Conservation (phyloP, 2,113 vertebrate genomes). For the Pogona vitticeps region DNA sequence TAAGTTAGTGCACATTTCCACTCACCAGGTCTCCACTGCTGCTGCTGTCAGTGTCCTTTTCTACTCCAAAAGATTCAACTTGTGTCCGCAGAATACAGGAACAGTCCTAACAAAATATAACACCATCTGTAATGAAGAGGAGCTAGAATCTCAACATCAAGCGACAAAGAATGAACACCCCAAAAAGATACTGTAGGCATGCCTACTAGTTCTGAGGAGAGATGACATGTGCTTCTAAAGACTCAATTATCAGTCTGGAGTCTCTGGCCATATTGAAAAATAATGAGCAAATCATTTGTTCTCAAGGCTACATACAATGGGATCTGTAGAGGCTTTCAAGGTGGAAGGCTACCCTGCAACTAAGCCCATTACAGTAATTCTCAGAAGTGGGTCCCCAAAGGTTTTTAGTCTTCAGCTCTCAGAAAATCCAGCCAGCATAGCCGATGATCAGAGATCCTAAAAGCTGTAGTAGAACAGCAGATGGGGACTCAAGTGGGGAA, state of each 20-base stretch:
- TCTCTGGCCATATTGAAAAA: not conserved
- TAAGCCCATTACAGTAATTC: not conserved
- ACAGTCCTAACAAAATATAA: slow-evolving; percentile 85
- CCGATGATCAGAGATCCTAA: not conserved
- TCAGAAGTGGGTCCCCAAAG: not conserved
- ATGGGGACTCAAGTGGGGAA: not conserved
- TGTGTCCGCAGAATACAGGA: slow-evolving; percentile 93
- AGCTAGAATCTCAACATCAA: not conserved
- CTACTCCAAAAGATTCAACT: slow-evolving; percentile 89
- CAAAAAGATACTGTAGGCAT: not conserved
- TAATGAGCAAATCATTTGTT: not conserved
- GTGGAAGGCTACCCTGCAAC: not conserved
- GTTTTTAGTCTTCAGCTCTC: not conserved
- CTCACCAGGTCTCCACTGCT: slow-evolving; percentile 88
- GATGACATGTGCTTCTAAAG: not conserved
- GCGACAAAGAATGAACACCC: not conserved
- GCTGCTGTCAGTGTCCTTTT: slow-evolving; percentile 87
- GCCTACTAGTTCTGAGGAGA: not conserved
- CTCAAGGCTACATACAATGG: not conserved
- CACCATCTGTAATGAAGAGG: not conserved
- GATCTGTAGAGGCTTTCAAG: not conserved
- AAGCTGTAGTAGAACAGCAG: no score
- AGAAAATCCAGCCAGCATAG: not conserved
- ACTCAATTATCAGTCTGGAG: not conserved
- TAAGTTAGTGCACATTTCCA: slow-evolving; percentile 38